Evolutionary conservation across 2,888 invertebrate genomes (phyloP), one percentile per base, ranked within the genome.

Genomic region (Acrobasis suavella): DNA sequence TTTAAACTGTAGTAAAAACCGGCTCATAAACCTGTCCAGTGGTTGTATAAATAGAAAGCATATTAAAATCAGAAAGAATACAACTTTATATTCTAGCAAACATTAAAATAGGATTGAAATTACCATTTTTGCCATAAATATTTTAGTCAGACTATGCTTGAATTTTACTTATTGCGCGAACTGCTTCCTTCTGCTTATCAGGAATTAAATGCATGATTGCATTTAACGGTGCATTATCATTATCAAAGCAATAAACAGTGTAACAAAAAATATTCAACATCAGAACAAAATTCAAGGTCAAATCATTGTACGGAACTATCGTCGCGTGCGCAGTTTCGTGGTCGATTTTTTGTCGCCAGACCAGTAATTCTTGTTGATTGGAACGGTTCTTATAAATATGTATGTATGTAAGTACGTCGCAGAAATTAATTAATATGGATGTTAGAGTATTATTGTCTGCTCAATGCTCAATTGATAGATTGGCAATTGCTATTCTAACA

Each of bases 291-390:
- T 15, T 15, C 46, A n/a, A 17, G 50, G 50, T 15, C 50, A 17
- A 16, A 17, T 46, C 6, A 46, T 46, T 55, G 39, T 55, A 39
- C 39, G 17, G 55, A 55, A 55, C 55, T 39, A 55, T 15, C 16
- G 39, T 22, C 42, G 38, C 38, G 56, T 17, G 38, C 16, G 15
- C 32, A 39, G 14, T 39, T 16, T 22, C 22, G 42, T 42, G 56
- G 39, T 22, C 38, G 38, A 8, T 50, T 51, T 60, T 60, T 52
- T 42, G 39, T 50, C 37, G 37, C 22, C 60, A 9, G 60, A 64
- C 64, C 58, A 58, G 64, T 64, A 62, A 63, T 65, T 65, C 62
- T 56, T 58, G 63, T 65, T 65, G 54, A 63, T 62, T 64, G 65
- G 39, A 54, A 63, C 54, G 38, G 50, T 50, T 37, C 37, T 50